Conservation (phyloP, 2,113 vertebrate species). For the Psophia crepitans region DNA sequence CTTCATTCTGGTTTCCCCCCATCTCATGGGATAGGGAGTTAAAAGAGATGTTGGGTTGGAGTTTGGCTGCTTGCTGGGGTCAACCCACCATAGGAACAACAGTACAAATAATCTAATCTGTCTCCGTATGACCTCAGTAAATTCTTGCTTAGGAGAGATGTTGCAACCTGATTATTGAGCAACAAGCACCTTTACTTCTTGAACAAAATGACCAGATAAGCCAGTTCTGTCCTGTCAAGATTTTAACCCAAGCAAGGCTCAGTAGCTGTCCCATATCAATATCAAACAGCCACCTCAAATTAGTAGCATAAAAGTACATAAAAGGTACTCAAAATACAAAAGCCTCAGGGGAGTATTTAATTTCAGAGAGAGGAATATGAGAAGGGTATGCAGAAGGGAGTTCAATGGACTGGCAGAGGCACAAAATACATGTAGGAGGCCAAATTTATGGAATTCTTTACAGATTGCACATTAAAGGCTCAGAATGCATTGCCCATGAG, state of each 20-base stretch:
- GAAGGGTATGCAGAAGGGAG: not conserved
- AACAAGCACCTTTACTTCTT: not conserved
- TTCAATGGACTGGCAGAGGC: not conserved
- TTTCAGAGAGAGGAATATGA: not conserved
- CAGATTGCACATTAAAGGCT: not conserved
- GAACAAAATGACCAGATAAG: not conserved
- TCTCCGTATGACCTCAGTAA: not conserved
- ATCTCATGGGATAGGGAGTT: not conserved
- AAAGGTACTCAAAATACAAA: not conserved
- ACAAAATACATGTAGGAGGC: not conserved
- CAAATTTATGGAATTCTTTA: not conserved
- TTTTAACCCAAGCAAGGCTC: not conserved
- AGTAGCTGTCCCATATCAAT: not conserved
- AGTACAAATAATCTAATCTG: not conserved
- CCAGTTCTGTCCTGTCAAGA: not conserved
- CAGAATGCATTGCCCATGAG: not conserved
- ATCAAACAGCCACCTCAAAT: not conserved
- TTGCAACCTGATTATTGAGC: not conserved
- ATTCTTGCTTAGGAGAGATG: not conserved
- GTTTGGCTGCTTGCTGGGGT: not conserved
- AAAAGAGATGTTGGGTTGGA: not conserved
- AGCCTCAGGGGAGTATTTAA: not conserved
- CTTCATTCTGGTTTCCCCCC: not conserved
- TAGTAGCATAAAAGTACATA: not conserved
- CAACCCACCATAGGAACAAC: not conserved